Conservation (phyloP, 2,888 invertebrate species). For the Macaria liturata region DNA sequence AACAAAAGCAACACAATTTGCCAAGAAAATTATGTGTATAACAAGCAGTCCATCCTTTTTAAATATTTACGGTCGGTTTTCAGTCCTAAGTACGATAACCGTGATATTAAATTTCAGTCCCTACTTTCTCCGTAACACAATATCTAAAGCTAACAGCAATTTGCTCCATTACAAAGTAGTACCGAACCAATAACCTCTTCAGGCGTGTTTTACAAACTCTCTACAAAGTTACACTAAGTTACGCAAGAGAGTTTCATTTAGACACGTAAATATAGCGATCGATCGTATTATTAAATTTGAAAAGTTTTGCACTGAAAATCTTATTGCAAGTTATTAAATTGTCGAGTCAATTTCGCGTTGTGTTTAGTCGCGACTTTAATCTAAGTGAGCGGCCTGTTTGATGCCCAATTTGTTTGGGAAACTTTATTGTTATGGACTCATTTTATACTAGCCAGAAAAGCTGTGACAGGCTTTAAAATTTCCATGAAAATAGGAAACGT, state of each 20-base stretch:
- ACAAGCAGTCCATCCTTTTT: no score
- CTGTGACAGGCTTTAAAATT: no score
- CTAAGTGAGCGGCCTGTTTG: slow-evolving; percentile 11
- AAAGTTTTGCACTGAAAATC: slow-evolving; percentile 24
- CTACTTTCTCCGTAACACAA: slow-evolving; percentile 1
- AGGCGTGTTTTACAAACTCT: slow-evolving; percentile 15
- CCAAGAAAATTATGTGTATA: no score
- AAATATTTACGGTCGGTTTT: no score
- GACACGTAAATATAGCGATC: slow-evolving; percentile 9
- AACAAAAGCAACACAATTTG: no score
- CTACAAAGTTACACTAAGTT: slow-evolving; percentile 20
- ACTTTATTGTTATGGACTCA: neutral
- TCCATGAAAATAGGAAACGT: no score
- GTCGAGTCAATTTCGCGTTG: slow-evolving; percentile 20
- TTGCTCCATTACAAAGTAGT: slow-evolving; percentile 8
- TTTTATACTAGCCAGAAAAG: no score
- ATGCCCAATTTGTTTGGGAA: slow-evolving; percentile 18
- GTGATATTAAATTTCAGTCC: no score
- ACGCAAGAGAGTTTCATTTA: slow-evolving; percentile 10
- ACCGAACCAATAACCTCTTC: slow-evolving; percentile 8
- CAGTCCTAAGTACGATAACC: no score
- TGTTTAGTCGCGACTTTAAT: slow-evolving; percentile 18
- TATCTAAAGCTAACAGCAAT: slow-evolving; percentile 6
- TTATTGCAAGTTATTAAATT: slow-evolving; percentile 28
- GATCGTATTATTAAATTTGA: slow-evolving; percentile 27